Evolutionary conservation across 1,140 invertebrate species (phyloP), one percentile per base, ranked within the genome.

Genomic region (Pygmarrhopalites habei): DNA sequence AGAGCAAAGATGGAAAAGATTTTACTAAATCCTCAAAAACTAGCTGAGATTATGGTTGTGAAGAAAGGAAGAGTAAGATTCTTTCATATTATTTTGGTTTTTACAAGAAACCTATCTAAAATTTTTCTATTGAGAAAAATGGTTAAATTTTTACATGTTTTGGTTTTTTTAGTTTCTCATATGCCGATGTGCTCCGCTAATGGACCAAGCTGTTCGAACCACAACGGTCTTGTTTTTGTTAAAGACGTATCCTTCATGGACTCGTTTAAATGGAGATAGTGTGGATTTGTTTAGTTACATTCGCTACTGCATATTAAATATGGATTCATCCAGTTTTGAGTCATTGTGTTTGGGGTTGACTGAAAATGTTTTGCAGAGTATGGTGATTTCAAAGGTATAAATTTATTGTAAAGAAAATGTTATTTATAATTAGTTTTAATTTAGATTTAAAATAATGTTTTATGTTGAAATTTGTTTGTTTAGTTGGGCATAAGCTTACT

Each of bases 41-140:
- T 68, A 0, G 21, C 47, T 1, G 59, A 56, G 41, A 28, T 59
- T 49, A 39, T 68, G 28, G 25, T 51, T 49, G 63, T 68, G 7
- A 39, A 39, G 1, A 68, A 68, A 57, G 67, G 67, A 58, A 65
- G 61, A 43, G 67, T 68, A 62, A 64, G 61, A 52, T n/a, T n/a
- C n/a, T n/a, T n/a, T n/a, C n/a, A n/a, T n/a, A n/a, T n/a, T n/a
- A n/a, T n/a, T n/a, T n/a, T n/a, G n/a, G n/a, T n/a, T n/a, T n/a
- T n/a, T n/a, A 47, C 5, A 35, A 7, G 15, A 35, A 35, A 35
- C 5, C 32, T 7, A 35, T 7, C 5, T 35, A 35, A 35, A 35
- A 35, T 35, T 7, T 7, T 35, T 7, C 5, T 7, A 15, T 35
- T 35, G 5, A 35, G 15, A 35, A 35, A 7, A 35, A 35, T 52